Evolutionary conservation across 2,797 vertebrate genomes (phyloP).

Genomic region (Hippoglossus hippoglossus): DNA sequence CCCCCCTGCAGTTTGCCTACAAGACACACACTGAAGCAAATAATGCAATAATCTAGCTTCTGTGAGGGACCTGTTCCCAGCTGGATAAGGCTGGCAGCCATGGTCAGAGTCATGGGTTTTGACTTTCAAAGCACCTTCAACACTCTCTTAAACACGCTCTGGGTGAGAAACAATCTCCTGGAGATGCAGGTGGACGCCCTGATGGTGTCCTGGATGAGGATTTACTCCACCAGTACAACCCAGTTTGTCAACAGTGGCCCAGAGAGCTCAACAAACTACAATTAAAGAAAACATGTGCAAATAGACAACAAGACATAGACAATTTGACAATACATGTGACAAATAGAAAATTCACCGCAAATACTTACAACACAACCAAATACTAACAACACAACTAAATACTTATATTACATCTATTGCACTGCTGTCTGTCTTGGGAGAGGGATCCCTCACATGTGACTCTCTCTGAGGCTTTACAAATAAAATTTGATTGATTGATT

Average conservation of each 20-base stretch:
- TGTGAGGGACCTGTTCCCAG: slow-evolving; percentile 39
- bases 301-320: too few relatives aligned
- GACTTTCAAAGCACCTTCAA: slow-evolving; percentile 61
- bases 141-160: slow-evolving; percentile 28
- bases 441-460: too few relatives aligned
- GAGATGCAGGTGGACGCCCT: slow-evolving; percentile 52
- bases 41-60: slow-evolving; percentile 49
- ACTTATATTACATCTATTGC: too few relatives aligned
- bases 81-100: slow-evolving; percentile 19
- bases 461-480: too few relatives aligned
- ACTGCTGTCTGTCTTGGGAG: too few relatives aligned
- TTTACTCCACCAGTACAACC: slow-evolving; percentile 28
- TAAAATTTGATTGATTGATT: too few relatives aligned
- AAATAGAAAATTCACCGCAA: too few relatives aligned
- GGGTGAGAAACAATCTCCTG: slow-evolving; percentile 28
- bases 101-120: slow-evolving; percentile 13
- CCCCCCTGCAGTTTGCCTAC: slow-evolving; percentile 49
- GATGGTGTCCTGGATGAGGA: slow-evolving; percentile 33
- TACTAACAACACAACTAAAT: too few relatives aligned
- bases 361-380: too few relatives aligned
- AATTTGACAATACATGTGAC: too few relatives aligned
- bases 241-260: slow-evolving; percentile 1
- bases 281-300: too few relatives aligned
- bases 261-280: too few relatives aligned
- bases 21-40: slow-evolving; percentile 59